Percentiles rank a stretch among this genome's conserved stretches.
Evolutionary conservation across 2,797 vertebrate species (phyloP).

Genomic region (Tachyglossus aculeatus): DNA sequence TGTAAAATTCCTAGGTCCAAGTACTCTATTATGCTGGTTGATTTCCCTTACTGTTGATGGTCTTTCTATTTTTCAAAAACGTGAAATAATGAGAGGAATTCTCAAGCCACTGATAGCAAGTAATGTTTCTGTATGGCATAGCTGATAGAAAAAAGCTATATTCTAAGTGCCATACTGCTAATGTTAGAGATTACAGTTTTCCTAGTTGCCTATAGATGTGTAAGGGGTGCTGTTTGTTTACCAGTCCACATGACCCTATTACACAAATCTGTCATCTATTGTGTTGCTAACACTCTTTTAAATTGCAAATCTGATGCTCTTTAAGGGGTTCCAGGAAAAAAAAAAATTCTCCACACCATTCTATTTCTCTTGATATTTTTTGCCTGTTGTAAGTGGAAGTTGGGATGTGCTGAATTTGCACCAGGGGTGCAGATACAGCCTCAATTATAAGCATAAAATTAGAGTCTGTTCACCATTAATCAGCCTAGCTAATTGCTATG

Average conservation of each 20-base stretch:
- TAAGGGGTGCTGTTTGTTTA: slow-evolving; percentile 79
- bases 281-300: slow-evolving; percentile 75
- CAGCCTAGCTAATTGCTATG: slow-evolving; percentile 94
- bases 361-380: slow-evolving; percentile 78
- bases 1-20: slow-evolving; percentile 60
- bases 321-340: slow-evolving; percentile 72
- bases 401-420: slow-evolving; percentile 89
- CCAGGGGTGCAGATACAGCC: slow-evolving; percentile 83
- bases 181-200: slow-evolving; percentile 70
- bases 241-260: slow-evolving; percentile 74
- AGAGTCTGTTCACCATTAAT: slow-evolving; percentile 96
- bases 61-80: slow-evolving; percentile 60
- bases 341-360: slow-evolving; percentile 69
- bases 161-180: slow-evolving; percentile 74
- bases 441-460: slow-evolving; percentile 94
- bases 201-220: slow-evolving; percentile 63
- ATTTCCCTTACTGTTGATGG: slow-evolving; percentile 57
- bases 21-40: slow-evolving; percentile 59
- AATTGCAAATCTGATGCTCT: slow-evolving; percentile 81
- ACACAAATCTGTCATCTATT: slow-evolving; percentile 78
- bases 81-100: slow-evolving; percentile 49
- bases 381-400: slow-evolving; percentile 78
- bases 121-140: slow-evolving; percentile 55
- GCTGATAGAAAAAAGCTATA: slow-evolving; percentile 56
- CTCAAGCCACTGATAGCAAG: slow-evolving; percentile 62